phyloP scores from a whole-genome alignment of 2,797 vertebrate genomes.

The Myotis vivesi region DNA sequence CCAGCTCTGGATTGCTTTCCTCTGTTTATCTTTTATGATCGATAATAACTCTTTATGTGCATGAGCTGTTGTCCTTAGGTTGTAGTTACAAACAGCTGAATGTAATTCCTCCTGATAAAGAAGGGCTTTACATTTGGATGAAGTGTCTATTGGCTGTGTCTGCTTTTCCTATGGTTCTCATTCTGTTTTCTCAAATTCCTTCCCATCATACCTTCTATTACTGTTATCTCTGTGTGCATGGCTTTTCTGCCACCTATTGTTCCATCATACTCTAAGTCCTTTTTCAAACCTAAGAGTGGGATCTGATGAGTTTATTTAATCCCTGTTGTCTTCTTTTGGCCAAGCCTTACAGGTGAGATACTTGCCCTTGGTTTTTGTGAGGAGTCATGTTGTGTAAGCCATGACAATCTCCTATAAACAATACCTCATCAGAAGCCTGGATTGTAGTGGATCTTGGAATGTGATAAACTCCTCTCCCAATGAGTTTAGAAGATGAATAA shows the following conservation, averaged over 20 bases:
- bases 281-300: background rate
- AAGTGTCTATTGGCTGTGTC: background rate
- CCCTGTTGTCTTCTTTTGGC: background rate
- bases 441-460: background rate
- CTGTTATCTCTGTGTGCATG: background rate
- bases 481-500: background rate
- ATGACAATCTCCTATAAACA: background rate
- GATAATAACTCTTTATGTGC: background rate
- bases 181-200: background rate
- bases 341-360: background rate
- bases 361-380: background rate
- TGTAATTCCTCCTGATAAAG: slow-evolving; percentile 1
- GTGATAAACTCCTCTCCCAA: background rate
- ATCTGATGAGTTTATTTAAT: background rate
- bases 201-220: background rate
- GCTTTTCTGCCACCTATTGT: background rate
- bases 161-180: background rate
- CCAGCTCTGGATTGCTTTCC: background rate
- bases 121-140: background rate
- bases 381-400: background rate
- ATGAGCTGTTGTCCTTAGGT: background rate
- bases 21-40: slow-evolving; percentile 42
- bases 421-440: background rate
- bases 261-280: background rate
- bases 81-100: slow-evolving; percentile 13